These are phyloP conservation scores for Rhadina sibilatrix DNA, from an alignment of 2,113 vertebrate genomes.

Conservation along the genomic window DNA sequence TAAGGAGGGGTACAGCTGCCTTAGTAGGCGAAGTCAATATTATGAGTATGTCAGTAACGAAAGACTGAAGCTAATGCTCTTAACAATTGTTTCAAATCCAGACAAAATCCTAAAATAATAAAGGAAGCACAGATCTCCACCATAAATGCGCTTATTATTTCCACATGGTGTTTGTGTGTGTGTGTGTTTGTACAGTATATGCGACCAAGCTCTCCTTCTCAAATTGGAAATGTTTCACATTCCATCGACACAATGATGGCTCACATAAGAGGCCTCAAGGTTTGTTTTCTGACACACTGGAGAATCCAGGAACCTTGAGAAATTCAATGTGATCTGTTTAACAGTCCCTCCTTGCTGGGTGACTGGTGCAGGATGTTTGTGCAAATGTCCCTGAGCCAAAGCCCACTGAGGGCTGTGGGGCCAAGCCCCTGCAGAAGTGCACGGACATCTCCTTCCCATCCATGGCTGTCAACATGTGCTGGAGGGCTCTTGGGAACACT, in stretches of 20 bases:
- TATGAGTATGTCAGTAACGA: constrained; percentile 5
- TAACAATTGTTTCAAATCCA: constrained; percentile 61
- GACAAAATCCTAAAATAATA: constrained; percentile 64
- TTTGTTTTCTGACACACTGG: constrained; percentile 60
- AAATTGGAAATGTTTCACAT: constrained; percentile 55
- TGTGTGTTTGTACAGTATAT: constrained; percentile 27
- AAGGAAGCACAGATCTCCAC: constrained; percentile 67
- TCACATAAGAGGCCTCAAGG: constrained; percentile 34
- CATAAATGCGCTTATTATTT: constrained; percentile 69
- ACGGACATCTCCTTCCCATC: neutral
- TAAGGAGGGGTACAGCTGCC: neutral
- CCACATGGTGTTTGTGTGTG: constrained; percentile 58
- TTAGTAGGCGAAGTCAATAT: constrained; percentile 24
- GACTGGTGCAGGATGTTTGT: neutral
- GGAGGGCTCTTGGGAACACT: neutral
- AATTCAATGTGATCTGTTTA: constrained; percentile 25
- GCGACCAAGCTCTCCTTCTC: constrained; percentile 21
- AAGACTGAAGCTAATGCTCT: constrained; percentile 37
- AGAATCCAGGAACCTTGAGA: constrained; percentile 43
- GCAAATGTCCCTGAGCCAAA: neutral
- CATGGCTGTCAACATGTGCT: fast-evolving
- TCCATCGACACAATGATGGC: constrained; percentile 31
- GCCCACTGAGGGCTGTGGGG: neutral
- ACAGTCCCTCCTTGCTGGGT: neutral
- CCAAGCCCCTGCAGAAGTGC: neutral